phyloP scores from a whole-genome alignment of 30 jellyfish, hydroid and myxozoan genomes.

The Aurelia sp. region DNA sequence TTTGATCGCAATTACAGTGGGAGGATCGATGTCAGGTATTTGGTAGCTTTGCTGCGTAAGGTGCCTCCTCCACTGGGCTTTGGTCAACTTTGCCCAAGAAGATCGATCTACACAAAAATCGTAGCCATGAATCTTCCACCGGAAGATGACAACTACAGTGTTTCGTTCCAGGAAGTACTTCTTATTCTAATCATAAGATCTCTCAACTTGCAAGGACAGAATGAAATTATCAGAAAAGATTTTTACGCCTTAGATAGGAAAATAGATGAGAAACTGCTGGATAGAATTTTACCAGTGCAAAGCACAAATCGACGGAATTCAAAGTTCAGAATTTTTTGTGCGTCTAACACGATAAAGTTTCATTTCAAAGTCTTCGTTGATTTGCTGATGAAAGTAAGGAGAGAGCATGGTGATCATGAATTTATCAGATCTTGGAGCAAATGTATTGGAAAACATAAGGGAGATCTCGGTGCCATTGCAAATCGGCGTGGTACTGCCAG shows the following conservation, averaged over 20 bases:
- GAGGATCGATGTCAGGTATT: constrained; percentile 3
- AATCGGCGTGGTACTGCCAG: too few species aligned
- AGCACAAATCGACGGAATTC: neutral
- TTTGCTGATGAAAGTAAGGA: constrained; percentile 16
- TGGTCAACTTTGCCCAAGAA: constrained; percentile 79
- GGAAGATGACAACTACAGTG: constrained; percentile 33
- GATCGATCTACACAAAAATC: constrained; percentile 63
- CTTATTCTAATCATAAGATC: constrained; percentile 28
- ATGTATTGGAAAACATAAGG: neutral
- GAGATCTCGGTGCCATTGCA: too few species aligned
- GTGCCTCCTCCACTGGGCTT: constrained; percentile 90
- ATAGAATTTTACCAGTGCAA: constrained; percentile 45
- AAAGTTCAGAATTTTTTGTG: constrained; percentile 19
- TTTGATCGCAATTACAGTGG: constrained; percentile 47
- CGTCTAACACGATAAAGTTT: constrained; percentile 38
- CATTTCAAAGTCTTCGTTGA: constrained; percentile 43
- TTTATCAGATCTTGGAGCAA: neutral
- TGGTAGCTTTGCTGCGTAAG: constrained; percentile 48
- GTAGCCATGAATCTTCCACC: constrained; percentile 53
- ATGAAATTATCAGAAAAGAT: constrained; percentile 41
- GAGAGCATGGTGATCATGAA: neutral
- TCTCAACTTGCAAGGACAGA: constrained; percentile 22
- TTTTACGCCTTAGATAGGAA: constrained; percentile 21
- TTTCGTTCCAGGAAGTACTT: constrained; percentile 56
- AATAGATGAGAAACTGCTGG: constrained; percentile 28